Base-by-base conservation (phyloP, 2,113 vertebrate genomes). In the Macheiramphus alcinus region DNA sequence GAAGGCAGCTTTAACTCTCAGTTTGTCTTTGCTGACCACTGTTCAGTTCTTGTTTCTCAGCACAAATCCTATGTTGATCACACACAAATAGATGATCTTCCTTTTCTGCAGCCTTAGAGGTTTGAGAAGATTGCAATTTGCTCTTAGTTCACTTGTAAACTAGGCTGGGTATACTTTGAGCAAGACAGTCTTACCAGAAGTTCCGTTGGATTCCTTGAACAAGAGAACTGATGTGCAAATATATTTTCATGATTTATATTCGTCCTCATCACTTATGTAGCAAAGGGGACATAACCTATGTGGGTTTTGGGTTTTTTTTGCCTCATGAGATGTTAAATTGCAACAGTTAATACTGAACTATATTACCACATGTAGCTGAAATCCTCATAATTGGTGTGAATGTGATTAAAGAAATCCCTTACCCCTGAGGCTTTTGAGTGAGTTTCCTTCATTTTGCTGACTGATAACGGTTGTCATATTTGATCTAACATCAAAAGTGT, bases 401-500 rank as follows among this genome's bases (percentile, higher is more conserved):
- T 56, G 20, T 91, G 84, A 90, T 91, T 93, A 94, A 94, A 96
- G 63, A 97, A 82, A 81, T 78, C 47, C 42, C 72, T 79, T 61
- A 87, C 22, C 84, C 86, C 59, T 58, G 48, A 85, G 92, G 87
- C 32, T 96, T 93, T 94, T 78, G 75, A 76, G 67, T 79, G 76
- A 73, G 23, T 85, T 97, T 63, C 36, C 40, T 95, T 97, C 14
- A 94, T 83, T 93, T 88, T 94, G 20, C 42, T 92, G 66, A 93
- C 53, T 79, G 68, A 82, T 93, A 90, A 96, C 16, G 5, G 5
- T 63, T 68, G 66, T 94, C 89, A 82, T 74, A 50, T 87, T 96
- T 93, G 84, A 89, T 93, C 59, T 95, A 52, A 82, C 63, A 89
- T 96, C 68, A 88, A 90, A 96, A 85, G 42, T n/a, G 21, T 85